These are phyloP conservation scores for Petrocephalus microphthalmus DNA, from an alignment of 2,113 vertebrate genomes.

Conservation along the genomic window DNA sequence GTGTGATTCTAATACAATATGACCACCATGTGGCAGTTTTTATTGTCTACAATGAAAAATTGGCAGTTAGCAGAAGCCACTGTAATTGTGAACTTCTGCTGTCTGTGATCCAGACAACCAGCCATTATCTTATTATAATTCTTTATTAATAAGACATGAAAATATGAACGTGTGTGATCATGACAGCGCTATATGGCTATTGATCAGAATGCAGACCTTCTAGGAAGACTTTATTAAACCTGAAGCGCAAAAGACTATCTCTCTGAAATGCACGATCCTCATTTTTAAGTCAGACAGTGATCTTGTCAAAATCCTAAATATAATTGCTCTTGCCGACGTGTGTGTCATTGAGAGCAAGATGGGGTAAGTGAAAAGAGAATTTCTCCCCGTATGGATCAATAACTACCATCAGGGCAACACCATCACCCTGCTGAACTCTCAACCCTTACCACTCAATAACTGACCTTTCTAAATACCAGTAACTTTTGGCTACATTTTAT, in stretches of 20 bases:
- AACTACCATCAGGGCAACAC: background rate
- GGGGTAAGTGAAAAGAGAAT: background rate
- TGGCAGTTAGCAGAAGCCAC: background rate
- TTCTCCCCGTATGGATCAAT: background rate
- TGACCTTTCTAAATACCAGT: no score
- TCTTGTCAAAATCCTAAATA: background rate
- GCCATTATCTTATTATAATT: background rate
- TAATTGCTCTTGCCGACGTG: background rate
- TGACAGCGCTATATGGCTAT: background rate
- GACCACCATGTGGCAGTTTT: background rate
- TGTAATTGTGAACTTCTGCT: background rate
- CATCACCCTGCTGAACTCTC: no score
- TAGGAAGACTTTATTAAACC: background rate
- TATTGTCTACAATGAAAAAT: background rate
- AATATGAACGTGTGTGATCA: background rate
- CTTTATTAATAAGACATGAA: background rate
- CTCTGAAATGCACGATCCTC: background rate
- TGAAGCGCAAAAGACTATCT: background rate
- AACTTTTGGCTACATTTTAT: no score
- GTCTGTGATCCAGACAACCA: background rate
- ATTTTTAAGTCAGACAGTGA: background rate
- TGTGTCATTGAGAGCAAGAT: background rate
- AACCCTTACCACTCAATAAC: no score
- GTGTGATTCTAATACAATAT: background rate
- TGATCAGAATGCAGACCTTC: background rate